A percentile compares a stretch with the other conserved stretches of the same genome.
Evolutionary conservation across 2,797 vertebrate genomes (phyloP).

Genomic region (Ptychobarbus kaznakovi): DNA sequence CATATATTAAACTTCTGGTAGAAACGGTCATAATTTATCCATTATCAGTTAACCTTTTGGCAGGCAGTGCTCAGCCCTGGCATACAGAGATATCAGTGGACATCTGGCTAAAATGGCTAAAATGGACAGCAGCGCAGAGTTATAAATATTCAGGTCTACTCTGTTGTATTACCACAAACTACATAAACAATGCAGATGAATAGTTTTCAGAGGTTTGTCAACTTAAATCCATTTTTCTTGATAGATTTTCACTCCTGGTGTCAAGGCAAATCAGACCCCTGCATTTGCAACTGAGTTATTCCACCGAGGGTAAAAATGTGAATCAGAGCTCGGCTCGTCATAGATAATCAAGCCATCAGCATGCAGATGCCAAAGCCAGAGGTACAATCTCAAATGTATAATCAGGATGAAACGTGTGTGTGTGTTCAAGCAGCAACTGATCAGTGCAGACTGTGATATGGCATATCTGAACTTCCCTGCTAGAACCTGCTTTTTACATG

Average conservation of each 20-base stretch:
- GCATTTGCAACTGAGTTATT: constrained; percentile 40
- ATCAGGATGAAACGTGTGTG: constrained; percentile 51
- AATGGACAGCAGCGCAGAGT: constrained; percentile 31
- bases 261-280: constrained; percentile 38
- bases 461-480: constrained; percentile 23
- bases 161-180: constrained; percentile 22
- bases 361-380: constrained; percentile 58
- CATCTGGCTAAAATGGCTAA: constrained; percentile 35
- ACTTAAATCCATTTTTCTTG: constrained; percentile 40
- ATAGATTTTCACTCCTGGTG: constrained; percentile 22
- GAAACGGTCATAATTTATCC: constrained; percentile 25
- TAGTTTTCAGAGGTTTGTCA: constrained; percentile 31
- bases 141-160: constrained; percentile 43
- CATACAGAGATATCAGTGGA: constrained; percentile 34
- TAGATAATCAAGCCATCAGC: constrained; percentile 64
- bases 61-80: constrained; percentile 24
- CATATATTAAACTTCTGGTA: constrained; percentile 14
- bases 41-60: constrained; percentile 28
- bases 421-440: constrained; percentile 21
- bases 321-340: constrained; percentile 56
- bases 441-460: constrained; percentile 32
- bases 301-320: constrained; percentile 50
- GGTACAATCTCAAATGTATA: constrained; percentile 59
- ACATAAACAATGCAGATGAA: constrained; percentile 40
- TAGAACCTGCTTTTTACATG: constrained; percentile 18